Evolutionary conservation across 2,113 vertebrate species (phyloP).

Genomic region (Psittacula cyanocephala): DNA sequence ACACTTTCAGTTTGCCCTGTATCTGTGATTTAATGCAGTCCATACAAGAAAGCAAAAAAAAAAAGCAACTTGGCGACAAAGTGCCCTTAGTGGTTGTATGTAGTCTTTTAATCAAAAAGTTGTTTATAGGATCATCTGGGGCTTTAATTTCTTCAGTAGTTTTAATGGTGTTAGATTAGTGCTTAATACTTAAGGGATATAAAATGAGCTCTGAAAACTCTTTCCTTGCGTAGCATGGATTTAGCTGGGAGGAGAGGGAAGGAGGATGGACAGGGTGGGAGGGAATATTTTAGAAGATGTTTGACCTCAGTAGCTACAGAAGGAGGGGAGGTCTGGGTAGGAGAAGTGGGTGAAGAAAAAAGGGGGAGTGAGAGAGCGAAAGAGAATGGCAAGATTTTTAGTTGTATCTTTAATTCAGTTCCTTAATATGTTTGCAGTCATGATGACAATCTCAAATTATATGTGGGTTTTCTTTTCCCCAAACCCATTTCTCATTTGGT

Average conservation of each 20-base stretch:
- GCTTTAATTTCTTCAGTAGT: not conserved
- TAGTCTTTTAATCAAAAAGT: not conserved
- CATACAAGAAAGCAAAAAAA: not conserved
- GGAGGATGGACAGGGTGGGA: not conserved
- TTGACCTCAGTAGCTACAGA: not conserved
- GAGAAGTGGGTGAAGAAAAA: not conserved
- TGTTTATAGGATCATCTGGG: not conserved
- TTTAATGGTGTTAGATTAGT: not conserved
- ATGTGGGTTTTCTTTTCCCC: not conserved
- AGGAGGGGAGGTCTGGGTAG: not conserved
- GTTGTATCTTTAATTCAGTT: not conserved
- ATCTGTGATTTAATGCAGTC: not conserved
- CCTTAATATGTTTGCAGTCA: rapidly evolving
- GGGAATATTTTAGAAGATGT: not conserved
- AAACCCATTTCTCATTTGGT: not conserved
- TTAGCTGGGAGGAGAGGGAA: not conserved
- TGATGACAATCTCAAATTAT: not conserved
- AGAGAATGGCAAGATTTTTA: not conserved
- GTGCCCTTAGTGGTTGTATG: not conserved
- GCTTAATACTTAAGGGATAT: not conserved
- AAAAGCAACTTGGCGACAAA: not conserved
- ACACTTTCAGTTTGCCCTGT: not conserved
- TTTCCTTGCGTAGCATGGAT: not conserved
- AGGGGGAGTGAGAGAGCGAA: not conserved
- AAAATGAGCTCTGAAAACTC: not conserved